These are phyloP conservation scores for Anthonomus grandis DNA, from an alignment of 1,140 invertebrate species.

Conservation along the genomic window DNA sequence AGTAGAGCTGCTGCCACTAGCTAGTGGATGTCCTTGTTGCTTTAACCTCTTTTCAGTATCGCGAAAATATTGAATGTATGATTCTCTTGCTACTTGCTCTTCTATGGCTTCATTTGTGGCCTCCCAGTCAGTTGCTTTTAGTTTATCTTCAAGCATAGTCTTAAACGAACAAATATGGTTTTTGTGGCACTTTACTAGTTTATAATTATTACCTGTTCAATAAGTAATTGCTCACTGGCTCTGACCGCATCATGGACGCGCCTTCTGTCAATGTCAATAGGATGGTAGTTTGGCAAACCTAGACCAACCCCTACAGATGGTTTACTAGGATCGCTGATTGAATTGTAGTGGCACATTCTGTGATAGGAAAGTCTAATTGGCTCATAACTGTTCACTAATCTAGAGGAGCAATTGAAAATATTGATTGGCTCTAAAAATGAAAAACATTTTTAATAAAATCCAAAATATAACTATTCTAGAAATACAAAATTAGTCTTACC, in stretches of 20 bases:
- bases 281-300: constrained; percentile 80
- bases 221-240: constrained; percentile 80
- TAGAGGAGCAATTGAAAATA: constrained; percentile 73
- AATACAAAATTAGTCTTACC: constrained; percentile 52
- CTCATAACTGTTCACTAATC: constrained; percentile 64
- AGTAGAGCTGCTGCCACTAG: constrained; percentile 44
- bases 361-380: constrained; percentile 90
- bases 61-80: constrained; percentile 73
- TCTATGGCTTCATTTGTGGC: constrained; percentile 90
- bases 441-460: background rate
- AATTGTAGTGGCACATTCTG: constrained; percentile 87
- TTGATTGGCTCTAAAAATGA: constrained; percentile 77
- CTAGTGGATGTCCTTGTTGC: constrained; percentile 35
- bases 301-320: constrained; percentile 82
- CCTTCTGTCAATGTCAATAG: constrained; percentile 73
- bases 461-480: constrained; percentile 12
- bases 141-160: constrained; percentile 91
- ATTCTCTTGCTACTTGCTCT: constrained; percentile 86
- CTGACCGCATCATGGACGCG: constrained; percentile 75
- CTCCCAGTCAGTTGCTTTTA: constrained; percentile 90
- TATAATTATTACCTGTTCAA: constrained; percentile 68
- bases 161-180: constrained; percentile 42
- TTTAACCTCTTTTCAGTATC: constrained; percentile 44
- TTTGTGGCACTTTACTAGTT: background rate
- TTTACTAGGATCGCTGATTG: constrained; percentile 84